Evolutionary conservation across 2,797 vertebrate genomes (phyloP).

Genomic region (Otus scops): DNA sequence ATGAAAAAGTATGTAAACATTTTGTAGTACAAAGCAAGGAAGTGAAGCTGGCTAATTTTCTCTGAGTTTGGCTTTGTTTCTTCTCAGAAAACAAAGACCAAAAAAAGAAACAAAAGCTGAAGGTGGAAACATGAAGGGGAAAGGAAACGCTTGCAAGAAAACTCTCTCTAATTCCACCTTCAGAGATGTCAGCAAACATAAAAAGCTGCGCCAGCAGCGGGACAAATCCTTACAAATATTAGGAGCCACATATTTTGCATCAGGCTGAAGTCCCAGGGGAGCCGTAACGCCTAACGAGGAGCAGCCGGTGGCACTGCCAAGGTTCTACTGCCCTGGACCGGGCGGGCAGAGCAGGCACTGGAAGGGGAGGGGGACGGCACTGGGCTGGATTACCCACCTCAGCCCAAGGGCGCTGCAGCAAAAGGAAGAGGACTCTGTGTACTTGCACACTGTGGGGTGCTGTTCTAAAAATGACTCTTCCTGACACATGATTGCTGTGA

Average conservation of each 20-base stretch:
- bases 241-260: not conserved
- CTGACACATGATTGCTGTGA: not conserved
- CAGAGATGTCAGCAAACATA: not conserved
- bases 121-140: not conserved
- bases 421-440: not conserved
- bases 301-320: not conserved
- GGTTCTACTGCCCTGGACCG: rapidly evolving
- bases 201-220: rapidly evolving
- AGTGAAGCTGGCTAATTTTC: not conserved
- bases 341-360: not conserved
- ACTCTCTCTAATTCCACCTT: not conserved
- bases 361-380: not conserved
- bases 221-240: not conserved
- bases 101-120: rapidly evolving
- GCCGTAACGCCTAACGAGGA: not conserved
- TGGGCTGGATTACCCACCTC: rapidly evolving
- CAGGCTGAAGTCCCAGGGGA: not conserved
- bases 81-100: not conserved
- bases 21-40: not conserved
- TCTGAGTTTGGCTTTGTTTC: not conserved
- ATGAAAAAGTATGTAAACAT: not conserved
- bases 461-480: not conserved
- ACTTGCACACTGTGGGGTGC: not conserved
- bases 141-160: not conserved
- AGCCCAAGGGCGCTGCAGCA: not conserved